A percentile compares a stretch with the other conserved stretches of the same genome.
Evolutionary conservation across 1,140 invertebrate species (phyloP).

Genomic region (Pemphigus obesinymphae): DNA sequence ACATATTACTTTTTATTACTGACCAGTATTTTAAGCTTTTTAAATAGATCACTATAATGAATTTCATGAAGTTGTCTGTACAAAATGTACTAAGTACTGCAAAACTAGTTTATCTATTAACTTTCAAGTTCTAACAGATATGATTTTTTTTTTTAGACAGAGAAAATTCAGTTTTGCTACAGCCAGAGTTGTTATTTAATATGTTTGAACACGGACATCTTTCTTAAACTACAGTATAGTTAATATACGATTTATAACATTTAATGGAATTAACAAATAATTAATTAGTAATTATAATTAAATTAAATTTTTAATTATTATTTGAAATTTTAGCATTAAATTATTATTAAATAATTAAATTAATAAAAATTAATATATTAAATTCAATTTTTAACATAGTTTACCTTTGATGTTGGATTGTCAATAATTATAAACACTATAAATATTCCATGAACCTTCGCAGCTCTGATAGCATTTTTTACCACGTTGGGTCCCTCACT

Average conservation of each 20-base stretch:
- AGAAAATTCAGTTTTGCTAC: no score
- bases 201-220: no score
- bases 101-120: no score
- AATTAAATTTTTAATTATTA: background rate
- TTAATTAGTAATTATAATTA: background rate
- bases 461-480: constrained; percentile 70
- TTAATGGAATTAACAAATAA: background rate
- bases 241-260: background rate
- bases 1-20: no score
- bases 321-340: background rate
- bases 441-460: constrained; percentile 78
- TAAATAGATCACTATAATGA: no score
- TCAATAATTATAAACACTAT: constrained; percentile 94
- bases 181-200: no score
- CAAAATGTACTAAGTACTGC: no score
- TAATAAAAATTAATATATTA: background rate
- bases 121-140: no score
- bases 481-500: constrained; percentile 80
- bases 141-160: no score
- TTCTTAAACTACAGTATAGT: no score
- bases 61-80: no score
- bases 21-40: no score
- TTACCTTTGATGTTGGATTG: constrained; percentile 84
- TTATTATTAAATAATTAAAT: background rate
- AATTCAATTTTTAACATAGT: constrained; percentile 51